Conservation (phyloP, 2,888 invertebrate species). For the Polydesmus complanatus region DNA sequence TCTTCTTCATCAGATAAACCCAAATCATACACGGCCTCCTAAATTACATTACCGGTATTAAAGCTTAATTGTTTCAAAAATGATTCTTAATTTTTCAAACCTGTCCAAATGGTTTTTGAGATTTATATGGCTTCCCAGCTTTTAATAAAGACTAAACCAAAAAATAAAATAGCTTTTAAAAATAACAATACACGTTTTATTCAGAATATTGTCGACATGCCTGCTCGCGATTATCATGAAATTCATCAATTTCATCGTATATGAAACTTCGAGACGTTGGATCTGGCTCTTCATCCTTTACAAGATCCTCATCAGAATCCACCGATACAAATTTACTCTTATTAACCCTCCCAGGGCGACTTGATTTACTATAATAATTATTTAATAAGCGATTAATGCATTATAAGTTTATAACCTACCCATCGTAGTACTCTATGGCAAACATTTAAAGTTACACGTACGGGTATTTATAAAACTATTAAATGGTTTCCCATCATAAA, state of each 20-base stretch:
- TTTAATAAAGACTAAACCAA: background rate
- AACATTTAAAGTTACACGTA: no score
- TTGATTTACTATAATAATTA: no score
- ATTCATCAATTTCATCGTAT: constrained; percentile 17
- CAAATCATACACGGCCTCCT: constrained; percentile 17
- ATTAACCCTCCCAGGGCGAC: background rate
- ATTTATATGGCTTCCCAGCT: background rate
- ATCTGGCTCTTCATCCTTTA: constrained; percentile 5
- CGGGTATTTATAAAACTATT: no score
- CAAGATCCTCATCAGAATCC: constrained; percentile 12
- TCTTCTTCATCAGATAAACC: constrained; percentile 19
- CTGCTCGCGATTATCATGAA: constrained; percentile 14
- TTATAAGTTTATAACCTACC: no score
- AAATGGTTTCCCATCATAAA: no score
- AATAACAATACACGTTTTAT: background rate
- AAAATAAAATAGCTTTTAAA: background rate
- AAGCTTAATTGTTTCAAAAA: background rate
- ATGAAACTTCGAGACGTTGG: constrained; percentile 7
- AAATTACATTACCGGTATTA: background rate
- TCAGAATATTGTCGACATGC: background rate
- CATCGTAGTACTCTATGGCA: no score
- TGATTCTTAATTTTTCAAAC: background rate
- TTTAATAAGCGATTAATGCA: no score
- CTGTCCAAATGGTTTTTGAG: background rate
- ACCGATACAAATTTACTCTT: background rate